phyloP scores from a whole-genome alignment of 2,888 invertebrate genomes.

The Orgyia antiqua region DNA sequence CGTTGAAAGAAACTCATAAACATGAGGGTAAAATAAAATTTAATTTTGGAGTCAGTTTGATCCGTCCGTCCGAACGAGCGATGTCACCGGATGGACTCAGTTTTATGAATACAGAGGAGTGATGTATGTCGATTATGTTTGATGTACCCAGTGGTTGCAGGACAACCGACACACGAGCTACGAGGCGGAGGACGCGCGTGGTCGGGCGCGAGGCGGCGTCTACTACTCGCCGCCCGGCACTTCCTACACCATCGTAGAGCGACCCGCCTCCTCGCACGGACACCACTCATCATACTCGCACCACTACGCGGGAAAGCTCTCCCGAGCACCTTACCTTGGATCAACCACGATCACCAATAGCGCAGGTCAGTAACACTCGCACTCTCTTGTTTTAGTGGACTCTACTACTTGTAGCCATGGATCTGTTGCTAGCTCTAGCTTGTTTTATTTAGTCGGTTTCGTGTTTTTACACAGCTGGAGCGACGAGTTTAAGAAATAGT shows the following conservation, averaged over 20 bases:
- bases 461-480: slow-evolving; percentile 35
- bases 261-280: slow-evolving; percentile 84
- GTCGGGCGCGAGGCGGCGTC: slow-evolving; percentile 81
- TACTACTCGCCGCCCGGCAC: slow-evolving; percentile 94
- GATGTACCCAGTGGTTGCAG: slow-evolving; percentile 57
- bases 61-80: too few relatives aligned
- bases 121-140: slow-evolving; percentile 16
- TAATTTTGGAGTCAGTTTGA: too few relatives aligned
- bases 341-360: slow-evolving; percentile 80
- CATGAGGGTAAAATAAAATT: too few relatives aligned
- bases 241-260: slow-evolving; percentile 92
- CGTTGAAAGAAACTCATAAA: too few relatives aligned
- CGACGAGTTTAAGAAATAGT: slow-evolving; percentile 63
- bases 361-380: slow-evolving; percentile 45
- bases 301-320: slow-evolving; percentile 69
- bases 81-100: too few relatives aligned
- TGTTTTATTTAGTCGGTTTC: background rate
- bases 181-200: slow-evolving; percentile 69
- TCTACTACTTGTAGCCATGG: background rate
- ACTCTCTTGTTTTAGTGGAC: background rate
- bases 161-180: slow-evolving; percentile 71
- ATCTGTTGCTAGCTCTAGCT: background rate
- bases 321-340: slow-evolving; percentile 83
- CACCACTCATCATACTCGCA: slow-evolving; percentile 80
- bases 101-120: too few relatives aligned